Evolutionary conservation across 2,113 vertebrate species (phyloP), one percentile per base, ranked within the genome.

Genomic region (Brachyhypopomus occidentalis): DNA sequence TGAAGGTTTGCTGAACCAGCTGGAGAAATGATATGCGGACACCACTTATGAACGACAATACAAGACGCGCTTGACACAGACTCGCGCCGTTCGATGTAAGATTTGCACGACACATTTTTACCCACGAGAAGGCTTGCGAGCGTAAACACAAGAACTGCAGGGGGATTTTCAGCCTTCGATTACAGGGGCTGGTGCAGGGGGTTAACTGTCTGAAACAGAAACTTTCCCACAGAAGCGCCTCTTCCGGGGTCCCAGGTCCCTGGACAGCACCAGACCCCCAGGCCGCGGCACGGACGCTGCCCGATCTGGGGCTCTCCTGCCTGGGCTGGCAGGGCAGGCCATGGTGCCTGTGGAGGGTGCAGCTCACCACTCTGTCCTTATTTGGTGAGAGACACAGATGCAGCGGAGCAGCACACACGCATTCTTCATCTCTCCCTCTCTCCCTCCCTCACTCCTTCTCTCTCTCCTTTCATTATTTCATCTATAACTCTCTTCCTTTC

Each of bases 311-410:
- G 2, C 41, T 0, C 63, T 34, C 27, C 1, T 59, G 58, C 16
- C 58, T 59, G 58, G 58, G 58, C 4, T 19, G 7, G 58, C 58
- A 1, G 22, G 22, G 59, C 59, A 30, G 62, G 62, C 22, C 1
- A 2, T 19, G 58, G 58, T 60, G n/a, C n/a, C 58, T 60, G n/a
- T 27, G 75, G 62, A 70, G 85, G 79, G 83, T 59, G 75, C 74
- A 87, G 88, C 38, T 74, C 75, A 86, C 86, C 84, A 88, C 91
- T 85, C 83, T 84, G 75, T 79, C 91, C 92, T 91, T 92, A 91
- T 93, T 92, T 92, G 91, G 91, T 90, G 80, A 89, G 87, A 79
- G 72, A 34, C 22, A 27, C 62, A 64, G 11, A 64, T 11, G 27
- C 62, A 64, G n/a, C 56, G 20, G 17, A 59, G 20, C 17, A 4